Base-by-base conservation (phyloP, 2,797 vertebrate genomes). In the Crossoptilon crossoptilon region DNA sequence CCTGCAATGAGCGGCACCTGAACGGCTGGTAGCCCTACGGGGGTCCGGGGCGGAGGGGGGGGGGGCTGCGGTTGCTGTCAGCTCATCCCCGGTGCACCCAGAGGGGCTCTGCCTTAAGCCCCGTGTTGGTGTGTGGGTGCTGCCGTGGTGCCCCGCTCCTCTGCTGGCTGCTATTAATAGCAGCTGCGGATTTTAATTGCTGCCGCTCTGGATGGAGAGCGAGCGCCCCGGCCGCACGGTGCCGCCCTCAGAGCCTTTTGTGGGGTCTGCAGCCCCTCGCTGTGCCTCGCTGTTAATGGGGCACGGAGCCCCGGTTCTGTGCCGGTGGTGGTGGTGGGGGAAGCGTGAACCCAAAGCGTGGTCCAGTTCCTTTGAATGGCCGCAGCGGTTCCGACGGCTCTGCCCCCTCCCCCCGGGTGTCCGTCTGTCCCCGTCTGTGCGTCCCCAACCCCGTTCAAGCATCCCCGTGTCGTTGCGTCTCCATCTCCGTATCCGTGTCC, bases 91-190 rank as follows among this genome's bases (percentile, higher is more conserved):
- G 18, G 41, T 11, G n/a, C 18, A 31, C 33, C 10, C 1, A 0
- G 2, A 14, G 43, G 39, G 10, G 8, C 31, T 10, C 16, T 29
- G 27, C 27, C 27, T 2, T 55, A 1, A 31, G 53, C 53, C 16
- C 48, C 4, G 48, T 4, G 48, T 24, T 48, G 22, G 14, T 19
- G 53, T n/a, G 37, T 29, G 75, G 78, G 92, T 70, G 85, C 60
- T 5, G 13, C 66, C 35, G 2, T 5, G 55, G 78, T 8, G 13
- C 77, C 88, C 56, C 35, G 49, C 91, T 82, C 26, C 94, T 41
- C 85, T 0, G 14, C 93, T 8, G 46, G 78, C 59, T 27, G 80
- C 96, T 97, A 94, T 97, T 97, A 96, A 97, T 97, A 97, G 95
- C 69, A 12, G 66, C 89, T 43, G 76, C 88, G 62, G 94, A 55